Base-by-base conservation (phyloP, 2,888 invertebrate species). In the Megalurothrips usitatus region DNA sequence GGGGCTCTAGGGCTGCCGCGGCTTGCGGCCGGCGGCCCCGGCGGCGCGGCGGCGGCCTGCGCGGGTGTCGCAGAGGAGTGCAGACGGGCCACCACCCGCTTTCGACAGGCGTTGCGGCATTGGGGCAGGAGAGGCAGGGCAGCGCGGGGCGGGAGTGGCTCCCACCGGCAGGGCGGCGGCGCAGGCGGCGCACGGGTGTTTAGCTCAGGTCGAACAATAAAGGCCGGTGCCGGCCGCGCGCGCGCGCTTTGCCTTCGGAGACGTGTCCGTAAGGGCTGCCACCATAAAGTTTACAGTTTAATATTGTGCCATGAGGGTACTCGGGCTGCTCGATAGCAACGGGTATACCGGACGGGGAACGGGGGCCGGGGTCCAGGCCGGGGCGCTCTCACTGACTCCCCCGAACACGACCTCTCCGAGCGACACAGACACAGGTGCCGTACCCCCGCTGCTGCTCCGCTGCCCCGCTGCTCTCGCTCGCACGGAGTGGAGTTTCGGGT, bases 241-340 rank as follows among this genome's bases (percentile, higher is more conserved):
- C 34, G 34, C 34, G 23, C 26, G 68, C 68, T 75, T 75, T 75
- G 26, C 26, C 68, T 75, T 75, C 26, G 68, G 68, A 75, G 68
- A 75, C 23, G 26, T 75, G 68, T 75, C 68, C 23, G 68, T 75
- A 75, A 43, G 68, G 23, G 68, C 68, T 26, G 68, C 68, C 68
- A 26, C 68, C 68, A 75, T 75, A 75, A 75, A 75, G 68, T 75
- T 75, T 75, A 75, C 68, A 75, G 68, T 75, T 75, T 75, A 75
- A 75, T 75, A 75, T 75, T 75, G 68, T 75, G 68, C 68, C 68
- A 75, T 75, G 68, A 75, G 68, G 68, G 26, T 75, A 26, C 68
- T 26, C 68, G 34, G 34, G 34, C 34, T 75, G 68, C 68, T 58
- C n/a, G 58, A 58, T 58, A 58, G 58, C 58, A 58, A 58, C 58